phyloP scores from a whole-genome alignment of 2,888 invertebrate species.

The Caenorhabditis sinica region DNA sequence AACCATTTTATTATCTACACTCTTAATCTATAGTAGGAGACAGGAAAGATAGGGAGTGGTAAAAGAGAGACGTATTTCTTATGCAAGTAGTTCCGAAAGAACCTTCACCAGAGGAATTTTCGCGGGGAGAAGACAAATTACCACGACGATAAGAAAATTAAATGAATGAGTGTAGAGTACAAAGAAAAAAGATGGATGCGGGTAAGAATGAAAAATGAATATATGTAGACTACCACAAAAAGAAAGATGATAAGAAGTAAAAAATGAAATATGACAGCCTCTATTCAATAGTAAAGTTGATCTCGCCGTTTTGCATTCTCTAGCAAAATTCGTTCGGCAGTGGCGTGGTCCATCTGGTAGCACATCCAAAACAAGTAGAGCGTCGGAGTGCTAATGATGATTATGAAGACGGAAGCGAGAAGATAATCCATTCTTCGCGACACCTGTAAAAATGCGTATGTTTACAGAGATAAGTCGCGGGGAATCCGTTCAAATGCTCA shows the following conservation, averaged over 20 bases:
- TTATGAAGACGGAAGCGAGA: conserved; percentile 68
- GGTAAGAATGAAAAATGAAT: neutral
- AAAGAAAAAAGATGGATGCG: conserved; percentile 8
- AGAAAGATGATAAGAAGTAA: conserved; percentile 7
- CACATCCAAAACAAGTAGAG: conserved; percentile 72
- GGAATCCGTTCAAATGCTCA: conserved; percentile 10
- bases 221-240: neutral
- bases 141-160: conserved; percentile 13
- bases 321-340: conserved; percentile 47
- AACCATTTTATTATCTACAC: conserved; percentile 1
- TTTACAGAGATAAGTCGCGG: neutral
- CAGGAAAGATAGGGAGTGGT: neutral
- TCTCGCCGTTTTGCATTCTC: conserved; percentile 54
- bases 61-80: conserved; percentile 7
- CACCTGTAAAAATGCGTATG: conserved; percentile 51
- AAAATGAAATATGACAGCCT: neutral
- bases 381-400: conserved; percentile 74
- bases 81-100: conserved; percentile 9
- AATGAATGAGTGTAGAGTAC: conserved; percentile 3
- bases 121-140: conserved; percentile 6
- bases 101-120: conserved; percentile 20
- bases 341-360: conserved; percentile 49
- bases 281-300: conserved; percentile 53
- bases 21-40: neutral
- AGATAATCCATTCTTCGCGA: conserved; percentile 75